Evolutionary conservation across 2,888 invertebrate genomes (phyloP).

Genomic region (Drosophila koepferae): DNA sequence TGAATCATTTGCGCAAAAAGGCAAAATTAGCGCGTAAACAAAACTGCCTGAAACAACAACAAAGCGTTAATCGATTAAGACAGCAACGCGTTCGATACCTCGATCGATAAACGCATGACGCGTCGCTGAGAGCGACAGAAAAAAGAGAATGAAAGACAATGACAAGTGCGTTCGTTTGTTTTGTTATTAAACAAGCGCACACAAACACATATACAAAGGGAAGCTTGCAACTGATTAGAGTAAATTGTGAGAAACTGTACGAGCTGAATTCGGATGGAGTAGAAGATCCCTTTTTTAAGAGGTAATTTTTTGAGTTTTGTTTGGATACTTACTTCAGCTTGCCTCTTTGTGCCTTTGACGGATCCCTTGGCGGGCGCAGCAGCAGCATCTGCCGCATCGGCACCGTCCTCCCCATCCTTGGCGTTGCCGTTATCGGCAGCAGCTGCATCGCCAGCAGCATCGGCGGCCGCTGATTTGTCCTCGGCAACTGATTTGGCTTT

Average conservation of each 20-base stretch:
- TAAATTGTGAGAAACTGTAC: slow-evolving; percentile 50
- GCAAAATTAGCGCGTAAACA: slow-evolving; percentile 60
- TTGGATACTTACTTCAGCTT: slow-evolving; percentile 90
- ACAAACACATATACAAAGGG: slow-evolving; percentile 10
- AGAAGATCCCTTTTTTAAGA: slow-evolving; percentile 9
- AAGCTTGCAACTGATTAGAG: slow-evolving; percentile 37
- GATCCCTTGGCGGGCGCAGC: slow-evolving; percentile 87
- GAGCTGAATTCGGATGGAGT: not conserved
- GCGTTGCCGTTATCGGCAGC: slow-evolving; percentile 83
- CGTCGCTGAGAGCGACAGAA: slow-evolving; percentile 19
- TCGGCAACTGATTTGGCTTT: slow-evolving; percentile 73
- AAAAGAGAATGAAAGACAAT: slow-evolving; percentile 15
- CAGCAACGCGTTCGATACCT: slow-evolving; percentile 41
- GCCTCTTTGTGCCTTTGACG: slow-evolving; percentile 92
- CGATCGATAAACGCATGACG: slow-evolving; percentile 49
- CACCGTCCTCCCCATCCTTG: slow-evolving; percentile 72
- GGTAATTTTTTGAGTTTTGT: not conserved
- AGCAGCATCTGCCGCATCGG: slow-evolving; percentile 68
- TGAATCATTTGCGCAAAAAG: slow-evolving; percentile 59
- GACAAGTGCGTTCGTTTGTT: slow-evolving; percentile 61
- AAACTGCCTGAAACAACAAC: slow-evolving; percentile 23
- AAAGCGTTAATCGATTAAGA: slow-evolving; percentile 46
- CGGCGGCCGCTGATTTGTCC: slow-evolving; percentile 68
- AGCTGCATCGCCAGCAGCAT: slow-evolving; percentile 80
- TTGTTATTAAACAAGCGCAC: slow-evolving; percentile 58